Percentiles rank a stretch among this genome's conserved stretches.
Conservation (phyloP, 2,888 invertebrate genomes). For the Synanthedon myopaeformis region DNA sequence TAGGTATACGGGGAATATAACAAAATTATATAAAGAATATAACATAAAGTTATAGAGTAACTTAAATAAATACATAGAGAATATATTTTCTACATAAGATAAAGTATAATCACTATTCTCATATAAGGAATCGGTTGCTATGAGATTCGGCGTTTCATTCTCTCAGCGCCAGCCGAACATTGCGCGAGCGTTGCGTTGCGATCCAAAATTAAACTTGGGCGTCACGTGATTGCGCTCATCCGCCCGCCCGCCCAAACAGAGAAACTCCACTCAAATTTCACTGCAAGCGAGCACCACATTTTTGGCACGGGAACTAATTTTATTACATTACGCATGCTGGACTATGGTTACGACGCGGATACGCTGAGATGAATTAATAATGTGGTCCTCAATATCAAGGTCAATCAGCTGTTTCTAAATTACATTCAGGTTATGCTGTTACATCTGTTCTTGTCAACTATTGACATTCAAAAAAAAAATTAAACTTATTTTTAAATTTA, state of each 20-base stretch:
- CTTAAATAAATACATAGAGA: too few relatives aligned
- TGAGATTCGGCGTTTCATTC: constrained; percentile 27
- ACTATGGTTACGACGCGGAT: constrained; percentile 1
- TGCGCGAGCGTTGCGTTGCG: constrained; percentile 58
- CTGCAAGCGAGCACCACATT: constrained; percentile 29
- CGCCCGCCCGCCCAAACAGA: constrained; percentile 67
- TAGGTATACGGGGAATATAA: too few relatives aligned
- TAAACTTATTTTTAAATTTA: not conserved
- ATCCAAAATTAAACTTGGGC: constrained; percentile 56
- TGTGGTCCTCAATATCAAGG: constrained; percentile 45
- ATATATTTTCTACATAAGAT: too few relatives aligned
- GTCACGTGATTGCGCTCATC: constrained; percentile 53
- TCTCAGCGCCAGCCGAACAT: constrained; percentile 34
- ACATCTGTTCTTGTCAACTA: too few relatives aligned
- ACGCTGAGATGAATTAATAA: constrained; percentile 11
- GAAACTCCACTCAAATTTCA: constrained; percentile 67
- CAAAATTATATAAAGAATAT: too few relatives aligned
- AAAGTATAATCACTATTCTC: constrained; percentile 17
- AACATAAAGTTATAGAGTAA: too few relatives aligned
- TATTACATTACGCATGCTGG: not conserved
- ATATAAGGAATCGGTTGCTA: constrained; percentile 61
- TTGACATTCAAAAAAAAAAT: too few relatives aligned
- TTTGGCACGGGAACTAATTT: constrained; percentile 23
- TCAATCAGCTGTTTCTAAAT: constrained; percentile 28
- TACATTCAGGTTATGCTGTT: too few relatives aligned